phyloP scores from a whole-genome alignment of 2,888 invertebrate genomes.

The Chaitophorus viminalis region DNA sequence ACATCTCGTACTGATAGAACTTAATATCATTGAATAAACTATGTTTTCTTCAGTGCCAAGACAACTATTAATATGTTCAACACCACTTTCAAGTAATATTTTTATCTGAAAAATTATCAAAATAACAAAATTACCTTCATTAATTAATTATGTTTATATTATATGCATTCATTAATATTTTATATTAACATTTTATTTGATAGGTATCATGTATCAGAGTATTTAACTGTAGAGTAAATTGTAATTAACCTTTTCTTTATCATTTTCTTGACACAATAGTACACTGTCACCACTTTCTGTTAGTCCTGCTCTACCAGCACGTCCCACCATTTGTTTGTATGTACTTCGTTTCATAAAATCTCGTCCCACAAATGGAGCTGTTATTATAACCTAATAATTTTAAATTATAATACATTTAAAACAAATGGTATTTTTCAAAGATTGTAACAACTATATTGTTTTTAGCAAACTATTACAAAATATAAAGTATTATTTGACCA shows the following conservation, averaged over 20 bases:
- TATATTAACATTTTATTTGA: neutral
- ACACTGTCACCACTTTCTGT: slow-evolving; percentile 87
- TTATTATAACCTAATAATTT: slow-evolving; percentile 76
- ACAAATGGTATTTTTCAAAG: too few relatives aligned
- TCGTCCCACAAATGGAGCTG: slow-evolving; percentile 84
- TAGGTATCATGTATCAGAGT: too few relatives aligned
- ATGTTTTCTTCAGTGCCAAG: slow-evolving; percentile 49
- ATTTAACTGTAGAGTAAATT: neutral
- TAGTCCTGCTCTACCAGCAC: slow-evolving; percentile 92
- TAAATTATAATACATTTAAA: slow-evolving; percentile 34
- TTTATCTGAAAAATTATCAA: slow-evolving; percentile 20
- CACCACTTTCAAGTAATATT: slow-evolving; percentile 40
- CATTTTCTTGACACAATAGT: slow-evolving; percentile 76
- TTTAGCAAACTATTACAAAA: too few relatives aligned
- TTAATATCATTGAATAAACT: slow-evolving; percentile 58
- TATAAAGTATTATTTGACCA: too few relatives aligned
- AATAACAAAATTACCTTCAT: neutral
- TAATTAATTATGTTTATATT: neutral
- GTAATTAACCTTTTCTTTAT: slow-evolving; percentile 70
- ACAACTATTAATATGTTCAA: slow-evolving; percentile 49
- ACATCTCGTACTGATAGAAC: slow-evolving; percentile 50
- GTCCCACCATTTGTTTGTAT: slow-evolving; percentile 96
- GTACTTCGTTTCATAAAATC: slow-evolving; percentile 79
- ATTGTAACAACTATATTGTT: too few relatives aligned
- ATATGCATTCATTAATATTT: too few relatives aligned